Percentiles rank a stretch among this genome's conserved stretches.
Conservation (phyloP, 1,140 invertebrate genomes). For the Teleopsis dalmanni region DNA sequence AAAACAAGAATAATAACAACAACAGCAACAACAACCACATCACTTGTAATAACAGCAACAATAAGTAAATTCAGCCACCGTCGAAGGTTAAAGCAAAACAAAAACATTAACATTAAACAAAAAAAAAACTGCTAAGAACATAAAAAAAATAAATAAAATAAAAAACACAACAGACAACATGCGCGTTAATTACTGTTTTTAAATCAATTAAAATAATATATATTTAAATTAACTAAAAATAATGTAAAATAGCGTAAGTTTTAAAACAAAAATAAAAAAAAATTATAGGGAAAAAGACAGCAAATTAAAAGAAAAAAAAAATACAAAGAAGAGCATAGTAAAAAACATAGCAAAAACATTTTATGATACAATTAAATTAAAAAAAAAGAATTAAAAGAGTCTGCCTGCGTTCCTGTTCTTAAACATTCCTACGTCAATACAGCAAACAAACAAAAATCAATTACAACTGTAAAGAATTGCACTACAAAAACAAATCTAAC, state of each 20-base stretch:
- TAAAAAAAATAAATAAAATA: background rate
- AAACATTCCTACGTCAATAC: too few relatives aligned
- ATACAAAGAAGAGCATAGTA: background rate
- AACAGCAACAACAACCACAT: constrained; percentile 8
- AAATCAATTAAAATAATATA: constrained; percentile 6
- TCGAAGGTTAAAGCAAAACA: too few relatives aligned
- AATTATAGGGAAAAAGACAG: background rate
- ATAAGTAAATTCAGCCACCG: too few relatives aligned
- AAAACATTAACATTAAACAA: too few relatives aligned
- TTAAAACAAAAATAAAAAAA: background rate
- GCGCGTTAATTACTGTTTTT: background rate
- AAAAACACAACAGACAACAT: background rate
- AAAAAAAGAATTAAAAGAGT: background rate
- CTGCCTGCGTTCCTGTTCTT: too few relatives aligned
- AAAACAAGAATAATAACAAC: too few relatives aligned
- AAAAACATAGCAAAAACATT: background rate
- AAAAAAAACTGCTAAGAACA: constrained; percentile 1
- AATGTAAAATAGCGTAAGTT: background rate
- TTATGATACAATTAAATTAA: background rate
- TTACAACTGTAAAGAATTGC: too few relatives aligned
- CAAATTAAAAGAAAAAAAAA: background rate
- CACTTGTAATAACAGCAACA: too few relatives aligned
- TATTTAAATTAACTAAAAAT: too few relatives aligned
- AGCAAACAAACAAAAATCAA: too few relatives aligned
- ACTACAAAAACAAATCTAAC: too few relatives aligned